These are phyloP conservation scores for Siphlonurus alternatus DNA, from an alignment of 2,888 invertebrate species.

Conservation along the genomic window DNA sequence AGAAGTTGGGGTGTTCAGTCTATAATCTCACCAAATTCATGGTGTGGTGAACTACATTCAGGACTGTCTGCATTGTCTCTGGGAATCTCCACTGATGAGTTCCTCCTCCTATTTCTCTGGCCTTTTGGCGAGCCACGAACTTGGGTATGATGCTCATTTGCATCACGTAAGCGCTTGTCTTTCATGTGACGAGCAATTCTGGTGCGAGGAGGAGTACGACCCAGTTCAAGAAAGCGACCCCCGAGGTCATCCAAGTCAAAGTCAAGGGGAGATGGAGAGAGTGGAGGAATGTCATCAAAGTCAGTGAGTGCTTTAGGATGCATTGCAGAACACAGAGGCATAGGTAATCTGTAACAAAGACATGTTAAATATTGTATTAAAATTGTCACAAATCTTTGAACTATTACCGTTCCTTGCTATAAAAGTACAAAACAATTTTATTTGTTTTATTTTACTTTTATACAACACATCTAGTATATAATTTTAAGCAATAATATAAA, in stretches of 20 bases:
- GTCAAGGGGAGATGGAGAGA: neutral
- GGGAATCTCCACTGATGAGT: neutral
- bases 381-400: no score
- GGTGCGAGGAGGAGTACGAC: slow-evolving; percentile 63
- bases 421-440: no score
- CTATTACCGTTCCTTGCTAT: no score
- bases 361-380: no score
- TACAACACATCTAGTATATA: no score
- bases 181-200: slow-evolving; percentile 29
- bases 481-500: no score
- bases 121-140: neutral
- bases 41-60: neutral
- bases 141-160: neutral
- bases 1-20: no score
- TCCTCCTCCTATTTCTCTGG: neutral
- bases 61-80: neutral
- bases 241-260: slow-evolving; percentile 5
- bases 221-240: slow-evolving; percentile 18
- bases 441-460: no score
- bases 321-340: neutral
- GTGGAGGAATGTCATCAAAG: neutral
- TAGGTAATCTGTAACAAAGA: neutral
- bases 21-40: no score
- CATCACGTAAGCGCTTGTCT: neutral
- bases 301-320: neutral